phyloP scores from a whole-genome alignment of 2,113 vertebrate genomes.

The Sander lucioperca region DNA sequence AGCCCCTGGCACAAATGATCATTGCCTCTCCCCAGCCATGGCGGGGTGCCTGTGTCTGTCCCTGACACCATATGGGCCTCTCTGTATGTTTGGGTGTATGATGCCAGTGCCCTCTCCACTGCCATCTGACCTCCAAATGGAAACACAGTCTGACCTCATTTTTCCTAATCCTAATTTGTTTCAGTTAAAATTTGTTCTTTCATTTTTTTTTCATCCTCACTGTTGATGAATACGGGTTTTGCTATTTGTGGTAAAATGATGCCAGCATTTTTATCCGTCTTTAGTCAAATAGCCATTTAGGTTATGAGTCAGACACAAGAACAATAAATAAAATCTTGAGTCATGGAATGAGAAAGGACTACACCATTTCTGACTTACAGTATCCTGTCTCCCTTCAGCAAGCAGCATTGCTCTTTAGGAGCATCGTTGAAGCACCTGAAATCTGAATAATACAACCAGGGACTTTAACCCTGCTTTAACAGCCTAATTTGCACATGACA shows the following conservation, averaged over 20 bases:
- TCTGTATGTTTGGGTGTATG: slow-evolving; percentile 60
- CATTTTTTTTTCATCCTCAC: neutral
- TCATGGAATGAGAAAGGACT: neutral
- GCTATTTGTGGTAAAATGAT: neutral
- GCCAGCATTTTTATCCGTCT: neutral
- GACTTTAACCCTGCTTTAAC: slow-evolving; percentile 18
- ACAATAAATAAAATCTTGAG: slow-evolving; percentile 31
- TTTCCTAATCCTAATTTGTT: slow-evolving; percentile 1
- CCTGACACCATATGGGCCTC: slow-evolving; percentile 76
- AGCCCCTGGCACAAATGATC: slow-evolving; percentile 56
- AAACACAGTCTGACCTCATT: slow-evolving; percentile 49
- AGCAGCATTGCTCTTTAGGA: slow-evolving; percentile 16
- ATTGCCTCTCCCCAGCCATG: slow-evolving; percentile 30
- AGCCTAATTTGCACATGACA: slow-evolving; percentile 28
- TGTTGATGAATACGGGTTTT: neutral
- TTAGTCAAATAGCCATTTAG: neutral
- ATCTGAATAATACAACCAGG: slow-evolving; percentile 2
- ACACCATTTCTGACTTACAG: neutral
- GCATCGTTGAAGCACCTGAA: neutral
- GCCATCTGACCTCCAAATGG: slow-evolving; percentile 66
- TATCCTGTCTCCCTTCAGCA: neutral
- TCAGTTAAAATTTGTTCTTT: neutral
- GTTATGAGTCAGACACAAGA: slow-evolving; percentile 7
- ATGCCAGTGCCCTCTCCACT: slow-evolving; percentile 41
- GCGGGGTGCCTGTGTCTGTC: slow-evolving; percentile 52